Base-by-base conservation (phyloP, 2,113 vertebrate species). In the Edolisoma coerulescens region DNA sequence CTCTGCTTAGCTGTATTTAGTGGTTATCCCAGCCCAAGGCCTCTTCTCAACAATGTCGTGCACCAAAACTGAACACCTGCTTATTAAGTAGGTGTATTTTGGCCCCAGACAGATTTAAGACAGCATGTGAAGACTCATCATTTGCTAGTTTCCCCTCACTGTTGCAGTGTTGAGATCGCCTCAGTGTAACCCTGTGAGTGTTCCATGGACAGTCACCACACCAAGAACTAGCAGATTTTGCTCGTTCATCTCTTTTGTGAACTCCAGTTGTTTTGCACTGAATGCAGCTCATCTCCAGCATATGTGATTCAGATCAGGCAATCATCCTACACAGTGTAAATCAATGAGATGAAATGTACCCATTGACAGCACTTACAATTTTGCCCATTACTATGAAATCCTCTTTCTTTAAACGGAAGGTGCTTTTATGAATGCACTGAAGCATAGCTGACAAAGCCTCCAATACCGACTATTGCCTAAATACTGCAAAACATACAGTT, bases 341-440 rank as follows among this genome's bases (percentile, higher is more conserved):
- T 97, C 96, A 96, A 92, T 83, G 87, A 95, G 82, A 85, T 83
- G 87, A 96, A 97, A 95, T 94, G 91, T 89, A 93, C 87, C 80
- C 96, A 97, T 94, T 97, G 96, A 95, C 90, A 96, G 91, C 87
- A 67, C 76, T 94, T 73, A 95, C 77, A 87, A 63, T 95, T 93
- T 95, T 90, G 60, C 53, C 95, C 63, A 70, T 96, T 96, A 82
- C 94, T 96, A 78, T 86, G 91, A 95, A 97, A 96, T 95, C 85
- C 89, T 93, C 94, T 96, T 91, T 96, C 85, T 95, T 93, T 94
- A 94, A 94, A 60, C 0, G 33, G 90, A 96, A 91, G 89, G 85
- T 87, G 84, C 90, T 91, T 96, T 96, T 97, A 89, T 76, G 80
- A 93, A 74, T 19, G 77, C 88, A 73, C 78, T 96, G 85, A 93